Percentiles rank a stretch among this genome's conserved stretches.
These are phyloP conservation scores for Lampris megalopsis DNA, from an alignment of 2,113 vertebrate species.

Conservation along the genomic window DNA sequence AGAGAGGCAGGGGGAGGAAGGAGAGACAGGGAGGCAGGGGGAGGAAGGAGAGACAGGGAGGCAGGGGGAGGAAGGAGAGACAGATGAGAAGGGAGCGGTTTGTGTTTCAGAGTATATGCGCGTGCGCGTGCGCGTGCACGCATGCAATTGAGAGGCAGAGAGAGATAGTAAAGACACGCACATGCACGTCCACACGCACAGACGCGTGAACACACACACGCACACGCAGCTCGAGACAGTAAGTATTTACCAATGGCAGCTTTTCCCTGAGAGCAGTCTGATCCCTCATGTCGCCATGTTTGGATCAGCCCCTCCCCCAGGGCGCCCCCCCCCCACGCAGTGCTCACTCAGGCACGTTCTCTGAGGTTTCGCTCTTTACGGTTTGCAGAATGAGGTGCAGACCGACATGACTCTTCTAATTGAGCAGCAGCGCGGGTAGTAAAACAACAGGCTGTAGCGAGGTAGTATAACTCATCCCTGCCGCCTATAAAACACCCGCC, in stretches of 20 bases:
- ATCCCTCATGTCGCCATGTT: constrained; percentile 51
- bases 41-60: constrained; percentile 76
- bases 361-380: constrained; percentile 75
- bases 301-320: constrained; percentile 40
- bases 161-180: constrained; percentile 26
- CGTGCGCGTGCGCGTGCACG: constrained; percentile 28
- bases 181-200: not conserved
- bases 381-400: constrained; percentile 73
- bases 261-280: not conserved
- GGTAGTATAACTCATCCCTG: constrained; percentile 64
- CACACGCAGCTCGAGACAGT: constrained; percentile 37
- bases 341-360: constrained; percentile 72
- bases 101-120: constrained; percentile 41
- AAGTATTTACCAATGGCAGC: constrained; percentile 49
- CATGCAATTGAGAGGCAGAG: constrained; percentile 32
- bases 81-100: constrained; percentile 8
- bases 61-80: constrained; percentile 47
- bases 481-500: constrained; percentile 61
- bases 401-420: constrained; percentile 73
- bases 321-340: constrained; percentile 54
- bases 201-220: too few relatives aligned
- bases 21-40: constrained; percentile 58
- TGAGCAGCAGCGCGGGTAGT: constrained; percentile 64
- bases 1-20: constrained; percentile 32
- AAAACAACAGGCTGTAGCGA: constrained; percentile 71